Conservation (phyloP, 2,797 vertebrate genomes). For the Alca torda region DNA sequence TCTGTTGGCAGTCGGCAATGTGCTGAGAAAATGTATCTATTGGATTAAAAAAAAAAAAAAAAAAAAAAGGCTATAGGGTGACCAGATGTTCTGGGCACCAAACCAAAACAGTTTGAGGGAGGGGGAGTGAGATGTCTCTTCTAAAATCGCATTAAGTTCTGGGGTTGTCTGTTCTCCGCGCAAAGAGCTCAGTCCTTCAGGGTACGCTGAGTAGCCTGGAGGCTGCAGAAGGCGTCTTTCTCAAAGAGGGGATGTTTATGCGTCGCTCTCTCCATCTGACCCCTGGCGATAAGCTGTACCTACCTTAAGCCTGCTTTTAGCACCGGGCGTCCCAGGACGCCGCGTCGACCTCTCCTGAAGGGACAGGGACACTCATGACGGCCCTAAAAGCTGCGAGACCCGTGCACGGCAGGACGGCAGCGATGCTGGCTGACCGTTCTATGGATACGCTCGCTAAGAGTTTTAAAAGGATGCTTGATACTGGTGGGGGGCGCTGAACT, state of each 20-base stretch:
- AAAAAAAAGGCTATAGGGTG: background rate
- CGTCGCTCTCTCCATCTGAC: background rate
- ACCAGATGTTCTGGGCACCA: slow-evolving; percentile 48
- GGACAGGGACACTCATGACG: background rate
- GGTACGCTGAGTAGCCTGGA: background rate
- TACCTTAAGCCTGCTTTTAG: background rate
- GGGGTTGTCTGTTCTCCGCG: background rate
- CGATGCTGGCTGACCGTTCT: background rate
- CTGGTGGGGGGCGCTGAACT: background rate
- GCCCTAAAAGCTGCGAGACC: background rate
- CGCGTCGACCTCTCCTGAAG: background rate
- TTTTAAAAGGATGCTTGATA: background rate
- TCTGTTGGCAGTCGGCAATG: background rate
- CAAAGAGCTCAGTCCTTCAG: background rate
- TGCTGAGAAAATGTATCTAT: slow-evolving; percentile 2
- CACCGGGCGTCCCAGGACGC: background rate
- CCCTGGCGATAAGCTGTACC: background rate
- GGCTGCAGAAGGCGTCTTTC: background rate
- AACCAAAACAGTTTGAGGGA: background rate
- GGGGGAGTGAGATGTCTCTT: background rate
- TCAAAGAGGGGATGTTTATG: background rate
- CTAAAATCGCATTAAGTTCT: background rate
- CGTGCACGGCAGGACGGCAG: accelerated
- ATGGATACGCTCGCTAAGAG: background rate
- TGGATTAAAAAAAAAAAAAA: background rate